Evolutionary conservation across 2,797 vertebrate species (phyloP).

Genomic region (Cyclura pinguis): DNA sequence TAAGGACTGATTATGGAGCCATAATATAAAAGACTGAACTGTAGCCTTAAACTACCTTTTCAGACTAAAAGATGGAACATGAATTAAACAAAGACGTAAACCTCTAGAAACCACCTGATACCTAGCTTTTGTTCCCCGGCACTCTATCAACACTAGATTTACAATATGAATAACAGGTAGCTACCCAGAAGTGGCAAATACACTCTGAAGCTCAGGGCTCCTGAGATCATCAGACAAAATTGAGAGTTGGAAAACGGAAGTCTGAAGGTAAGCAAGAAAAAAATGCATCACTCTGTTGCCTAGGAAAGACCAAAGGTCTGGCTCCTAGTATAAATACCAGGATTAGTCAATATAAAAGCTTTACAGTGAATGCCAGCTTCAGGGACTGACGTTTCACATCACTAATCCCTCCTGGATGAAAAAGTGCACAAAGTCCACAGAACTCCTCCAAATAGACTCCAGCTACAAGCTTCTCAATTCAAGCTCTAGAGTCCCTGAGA

Average conservation of each 20-base stretch:
- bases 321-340: background rate
- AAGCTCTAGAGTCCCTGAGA: background rate
- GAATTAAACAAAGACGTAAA: background rate
- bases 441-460: background rate
- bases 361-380: background rate
- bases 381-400: background rate
- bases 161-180: background rate
- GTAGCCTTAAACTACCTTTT: conserved; percentile 10
- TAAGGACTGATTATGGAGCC: background rate
- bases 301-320: background rate
- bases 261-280: background rate
- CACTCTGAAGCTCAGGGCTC: background rate
- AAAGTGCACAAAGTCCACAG: background rate
- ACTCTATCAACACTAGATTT: background rate
- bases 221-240: background rate
- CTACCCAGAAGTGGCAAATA: background rate
- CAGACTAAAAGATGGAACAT: background rate
- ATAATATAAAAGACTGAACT: conserved; percentile 6
- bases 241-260: background rate
- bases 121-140: background rate
- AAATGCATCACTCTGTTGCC: background rate
- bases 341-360: background rate
- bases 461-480: background rate
- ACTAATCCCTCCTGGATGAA: background rate
- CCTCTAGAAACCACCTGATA: background rate